Evolutionary conservation across 2,113 vertebrate species (phyloP).

Genomic region (Varanus salvator): DNA sequence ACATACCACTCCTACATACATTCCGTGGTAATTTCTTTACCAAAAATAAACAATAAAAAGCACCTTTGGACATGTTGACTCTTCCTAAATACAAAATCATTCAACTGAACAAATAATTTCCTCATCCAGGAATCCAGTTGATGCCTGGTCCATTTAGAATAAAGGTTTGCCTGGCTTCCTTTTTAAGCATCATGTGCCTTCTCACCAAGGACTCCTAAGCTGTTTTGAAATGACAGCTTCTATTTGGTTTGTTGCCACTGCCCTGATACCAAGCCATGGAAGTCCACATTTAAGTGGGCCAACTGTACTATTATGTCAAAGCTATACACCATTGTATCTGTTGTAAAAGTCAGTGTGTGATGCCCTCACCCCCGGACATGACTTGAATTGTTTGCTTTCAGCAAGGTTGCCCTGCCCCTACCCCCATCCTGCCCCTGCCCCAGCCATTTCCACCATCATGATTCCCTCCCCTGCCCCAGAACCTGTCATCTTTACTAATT

Average conservation of each 20-base stretch:
- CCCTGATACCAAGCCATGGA: background rate
- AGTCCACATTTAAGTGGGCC: background rate
- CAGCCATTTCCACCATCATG: background rate
- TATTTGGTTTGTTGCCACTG: background rate
- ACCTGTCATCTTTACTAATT: background rate
- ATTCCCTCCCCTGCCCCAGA: too few relatives aligned
- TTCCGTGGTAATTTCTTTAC: too few relatives aligned
- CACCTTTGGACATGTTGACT: background rate
- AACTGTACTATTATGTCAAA: background rate
- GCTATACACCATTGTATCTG: background rate
- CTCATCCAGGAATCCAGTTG: background rate
- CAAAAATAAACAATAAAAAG: background rate
- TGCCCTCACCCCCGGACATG: background rate
- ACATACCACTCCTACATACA: too few relatives aligned
- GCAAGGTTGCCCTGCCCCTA: too few relatives aligned
- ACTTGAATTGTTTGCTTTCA: background rate
- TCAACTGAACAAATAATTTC: background rate
- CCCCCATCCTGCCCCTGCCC: too few relatives aligned
- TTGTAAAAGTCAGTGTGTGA: background rate
- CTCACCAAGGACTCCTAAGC: background rate
- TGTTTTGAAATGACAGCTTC: background rate
- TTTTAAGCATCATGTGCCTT: background rate
- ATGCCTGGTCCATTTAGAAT: background rate
- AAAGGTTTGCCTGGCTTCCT: background rate
- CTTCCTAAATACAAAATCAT: background rate